Percentiles rank a stretch among this genome's conserved stretches.
These are phyloP conservation scores for Leptodactylus fallax DNA, from an alignment of 2,797 vertebrate species.

Conservation along the genomic window DNA sequence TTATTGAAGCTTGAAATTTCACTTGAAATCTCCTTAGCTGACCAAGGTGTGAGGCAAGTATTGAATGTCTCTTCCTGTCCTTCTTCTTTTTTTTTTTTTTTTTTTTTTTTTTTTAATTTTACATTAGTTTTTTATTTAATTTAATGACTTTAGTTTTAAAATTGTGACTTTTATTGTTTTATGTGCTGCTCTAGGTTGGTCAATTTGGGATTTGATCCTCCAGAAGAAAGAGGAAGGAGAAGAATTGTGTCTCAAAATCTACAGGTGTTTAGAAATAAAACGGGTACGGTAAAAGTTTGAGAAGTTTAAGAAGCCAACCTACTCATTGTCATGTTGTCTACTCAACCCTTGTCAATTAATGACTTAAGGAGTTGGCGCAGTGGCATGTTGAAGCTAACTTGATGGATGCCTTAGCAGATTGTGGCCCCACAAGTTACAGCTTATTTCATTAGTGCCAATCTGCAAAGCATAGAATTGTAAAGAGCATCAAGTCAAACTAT, in stretches of 20 bases:
- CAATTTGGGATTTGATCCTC: constrained; percentile 86
- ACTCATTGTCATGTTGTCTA: background rate
- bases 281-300: constrained; percentile 77
- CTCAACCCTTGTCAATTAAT: too few species aligned
- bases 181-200: constrained; percentile 78
- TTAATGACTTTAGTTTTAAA: too few species aligned
- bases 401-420: too few species aligned
- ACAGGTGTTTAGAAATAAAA: constrained; percentile 84
- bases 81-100: too few species aligned
- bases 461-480: background rate
- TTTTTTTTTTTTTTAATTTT: too few species aligned
- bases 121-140: too few species aligned
- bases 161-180: background rate
- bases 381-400: background rate
- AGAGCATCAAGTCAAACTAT: background rate
- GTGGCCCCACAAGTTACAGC: too few species aligned
- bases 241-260: constrained; percentile 75
- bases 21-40: constrained; percentile 75
- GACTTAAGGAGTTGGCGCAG: too few species aligned
- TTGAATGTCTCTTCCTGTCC: background rate
- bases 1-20: constrained; percentile 84
- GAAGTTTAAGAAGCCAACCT: background rate
- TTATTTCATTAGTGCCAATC: background rate
- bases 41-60: constrained; percentile 74
- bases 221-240: constrained; percentile 71